A percentile compares a stretch with the other conserved stretches of the same genome.
Conservation (phyloP, 2,113 vertebrate genomes). For the Stegastes partitus region DNA sequence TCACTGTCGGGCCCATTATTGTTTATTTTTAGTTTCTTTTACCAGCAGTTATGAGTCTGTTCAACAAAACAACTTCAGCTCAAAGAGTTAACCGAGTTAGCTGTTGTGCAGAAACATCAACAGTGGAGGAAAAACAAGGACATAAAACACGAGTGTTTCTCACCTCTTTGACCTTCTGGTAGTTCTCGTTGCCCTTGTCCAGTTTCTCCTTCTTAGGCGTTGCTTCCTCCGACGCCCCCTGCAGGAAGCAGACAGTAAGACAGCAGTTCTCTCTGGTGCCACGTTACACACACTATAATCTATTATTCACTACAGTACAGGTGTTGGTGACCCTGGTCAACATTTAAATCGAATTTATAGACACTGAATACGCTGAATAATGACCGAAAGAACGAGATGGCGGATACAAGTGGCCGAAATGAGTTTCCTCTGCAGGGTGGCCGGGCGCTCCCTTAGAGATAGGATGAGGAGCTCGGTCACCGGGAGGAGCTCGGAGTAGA, state of each 20-base stretch:
- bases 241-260: slow-evolving; percentile 65
- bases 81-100: too few relatives aligned
- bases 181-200: slow-evolving; percentile 95
- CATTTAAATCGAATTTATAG: too few relatives aligned
- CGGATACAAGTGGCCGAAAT: too few relatives aligned
- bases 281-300: slow-evolving; percentile 6
- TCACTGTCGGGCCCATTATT: background rate
- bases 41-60: too few relatives aligned
- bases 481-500: too few relatives aligned
- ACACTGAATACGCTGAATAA: too few relatives aligned
- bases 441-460: too few relatives aligned
- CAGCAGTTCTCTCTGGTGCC: slow-evolving; percentile 33
- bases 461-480: too few relatives aligned
- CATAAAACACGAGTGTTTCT: slow-evolving; percentile 12
- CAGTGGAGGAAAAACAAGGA: background rate
- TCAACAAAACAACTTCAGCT: too few relatives aligned
- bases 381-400: too few relatives aligned
- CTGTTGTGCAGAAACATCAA: slow-evolving; percentile 16
- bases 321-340: background rate
- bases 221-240: slow-evolving; percentile 80
- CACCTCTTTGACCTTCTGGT: slow-evolving; percentile 95
- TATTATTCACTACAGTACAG: background rate
- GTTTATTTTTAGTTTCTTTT: background rate
- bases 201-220: slow-evolving; percentile 82
- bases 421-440: too few relatives aligned